A percentile compares a stretch with the other conserved stretches of the same genome.
Conservation (phyloP, 2,888 invertebrate genomes). For the Dorcus hopei region DNA sequence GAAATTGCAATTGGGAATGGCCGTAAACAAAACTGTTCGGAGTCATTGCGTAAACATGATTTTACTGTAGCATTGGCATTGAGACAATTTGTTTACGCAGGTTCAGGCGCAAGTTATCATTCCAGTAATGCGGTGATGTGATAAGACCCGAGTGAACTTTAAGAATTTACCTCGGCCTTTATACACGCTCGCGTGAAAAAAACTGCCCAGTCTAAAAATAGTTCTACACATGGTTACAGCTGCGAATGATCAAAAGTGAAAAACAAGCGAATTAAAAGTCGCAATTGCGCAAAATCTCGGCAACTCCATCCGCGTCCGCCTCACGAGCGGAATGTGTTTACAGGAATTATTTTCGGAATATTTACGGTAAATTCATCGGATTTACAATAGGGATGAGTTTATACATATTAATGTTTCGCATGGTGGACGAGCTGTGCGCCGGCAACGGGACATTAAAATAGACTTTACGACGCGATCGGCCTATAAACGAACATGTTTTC, state of each 20-base stretch:
- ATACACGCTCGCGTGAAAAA: too few species aligned
- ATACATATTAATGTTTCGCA: not conserved
- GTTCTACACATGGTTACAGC: not conserved
- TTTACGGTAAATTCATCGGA: not conserved
- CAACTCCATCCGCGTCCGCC: too few species aligned
- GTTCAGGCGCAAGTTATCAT: too few species aligned
- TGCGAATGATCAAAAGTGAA: constrained; percentile 2
- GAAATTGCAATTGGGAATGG: too few species aligned
- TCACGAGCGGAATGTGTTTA: not conserved
- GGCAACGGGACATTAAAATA: not conserved
- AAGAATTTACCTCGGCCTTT: too few species aligned
- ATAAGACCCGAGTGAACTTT: too few species aligned
- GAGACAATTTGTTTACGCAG: too few species aligned
- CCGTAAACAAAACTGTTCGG: too few species aligned
- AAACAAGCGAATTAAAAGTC: constrained; percentile 1
- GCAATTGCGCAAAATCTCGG: not conserved
- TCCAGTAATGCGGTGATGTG: too few species aligned
- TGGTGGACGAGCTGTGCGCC: not conserved
- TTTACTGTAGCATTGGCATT: too few species aligned
- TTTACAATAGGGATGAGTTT: not conserved
- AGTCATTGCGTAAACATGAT: too few species aligned
- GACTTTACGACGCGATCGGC: not conserved
- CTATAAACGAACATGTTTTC: not conserved
- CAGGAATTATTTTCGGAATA: not conserved
- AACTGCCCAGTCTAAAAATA: not conserved